Evolutionary conservation across 2,113 vertebrate genomes (phyloP).

Genomic region (Scytalopus superciliaris): DNA sequence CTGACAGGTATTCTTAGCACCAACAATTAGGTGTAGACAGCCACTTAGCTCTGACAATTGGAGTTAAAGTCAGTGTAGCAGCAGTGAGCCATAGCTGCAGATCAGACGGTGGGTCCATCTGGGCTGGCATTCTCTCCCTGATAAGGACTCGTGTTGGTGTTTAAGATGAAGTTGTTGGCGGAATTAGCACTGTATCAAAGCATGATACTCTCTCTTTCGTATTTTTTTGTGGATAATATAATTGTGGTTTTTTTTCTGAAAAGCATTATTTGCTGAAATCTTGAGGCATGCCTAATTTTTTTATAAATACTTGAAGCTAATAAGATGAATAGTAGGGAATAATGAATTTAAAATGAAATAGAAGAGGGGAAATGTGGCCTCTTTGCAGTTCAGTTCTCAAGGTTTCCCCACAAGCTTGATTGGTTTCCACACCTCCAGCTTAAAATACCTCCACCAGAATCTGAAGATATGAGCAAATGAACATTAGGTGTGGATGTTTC

Average conservation of each 20-base stretch:
- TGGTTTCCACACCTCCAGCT: accelerated
- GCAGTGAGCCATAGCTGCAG: accelerated
- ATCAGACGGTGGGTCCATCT: background rate
- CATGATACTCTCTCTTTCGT: background rate
- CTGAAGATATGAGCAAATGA: background rate
- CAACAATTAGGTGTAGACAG: background rate
- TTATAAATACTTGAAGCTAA: background rate
- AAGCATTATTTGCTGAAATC: background rate
- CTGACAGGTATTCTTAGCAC: background rate
- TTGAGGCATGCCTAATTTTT: background rate
- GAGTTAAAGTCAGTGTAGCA: background rate
- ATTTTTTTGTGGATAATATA: background rate
- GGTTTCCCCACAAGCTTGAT: background rate
- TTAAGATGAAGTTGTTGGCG: background rate
- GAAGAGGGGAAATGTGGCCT: background rate
- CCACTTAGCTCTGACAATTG: background rate
- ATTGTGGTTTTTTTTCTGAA: background rate
- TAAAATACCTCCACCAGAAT: background rate
- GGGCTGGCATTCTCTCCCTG: background rate
- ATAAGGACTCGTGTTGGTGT: background rate
- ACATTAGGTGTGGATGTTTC: background rate
- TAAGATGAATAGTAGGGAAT: background rate
- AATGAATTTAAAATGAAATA: background rate
- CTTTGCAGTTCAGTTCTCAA: background rate
- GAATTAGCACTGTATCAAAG: accelerated